Conservation (phyloP, 2,113 vertebrate species). For the Leptodactylus fuscus region DNA sequence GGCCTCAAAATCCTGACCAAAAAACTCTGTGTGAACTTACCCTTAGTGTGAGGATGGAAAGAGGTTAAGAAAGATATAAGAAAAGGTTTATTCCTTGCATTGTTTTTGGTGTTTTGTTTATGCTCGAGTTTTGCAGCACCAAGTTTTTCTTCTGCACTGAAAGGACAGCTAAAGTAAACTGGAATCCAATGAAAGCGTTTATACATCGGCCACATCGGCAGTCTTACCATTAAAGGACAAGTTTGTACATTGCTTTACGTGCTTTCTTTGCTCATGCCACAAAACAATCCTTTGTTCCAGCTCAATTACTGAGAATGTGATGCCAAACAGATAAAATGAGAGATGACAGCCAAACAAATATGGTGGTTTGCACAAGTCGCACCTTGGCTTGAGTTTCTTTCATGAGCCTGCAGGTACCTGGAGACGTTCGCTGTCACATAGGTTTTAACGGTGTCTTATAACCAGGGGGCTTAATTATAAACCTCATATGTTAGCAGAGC, state of each 20-base stretch:
- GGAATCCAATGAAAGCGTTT: no score
- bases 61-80: no score
- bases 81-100: no score
- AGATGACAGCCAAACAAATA: neutral
- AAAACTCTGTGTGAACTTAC: no score
- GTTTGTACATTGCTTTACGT: neutral
- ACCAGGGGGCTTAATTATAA: slow-evolving; percentile 41
- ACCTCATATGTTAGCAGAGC: neutral
- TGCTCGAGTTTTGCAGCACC: no score
- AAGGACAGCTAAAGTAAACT: no score
- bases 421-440: neutral
- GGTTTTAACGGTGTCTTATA: neutral
- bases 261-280: neutral
- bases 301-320: neutral
- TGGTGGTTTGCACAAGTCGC: no score
- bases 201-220: neutral
- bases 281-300: neutral
- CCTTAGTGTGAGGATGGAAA: no score
- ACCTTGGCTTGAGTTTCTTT: slow-evolving; percentile 14
- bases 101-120: no score
- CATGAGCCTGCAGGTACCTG: slow-evolving; percentile 4
- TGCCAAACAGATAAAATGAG: neutral
- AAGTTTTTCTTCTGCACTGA: no score
- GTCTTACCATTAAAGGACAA: neutral
- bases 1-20: no score